Base-by-base conservation (phyloP, 2,888 invertebrate genomes). In the Minunthozetes semirufus region DNA sequence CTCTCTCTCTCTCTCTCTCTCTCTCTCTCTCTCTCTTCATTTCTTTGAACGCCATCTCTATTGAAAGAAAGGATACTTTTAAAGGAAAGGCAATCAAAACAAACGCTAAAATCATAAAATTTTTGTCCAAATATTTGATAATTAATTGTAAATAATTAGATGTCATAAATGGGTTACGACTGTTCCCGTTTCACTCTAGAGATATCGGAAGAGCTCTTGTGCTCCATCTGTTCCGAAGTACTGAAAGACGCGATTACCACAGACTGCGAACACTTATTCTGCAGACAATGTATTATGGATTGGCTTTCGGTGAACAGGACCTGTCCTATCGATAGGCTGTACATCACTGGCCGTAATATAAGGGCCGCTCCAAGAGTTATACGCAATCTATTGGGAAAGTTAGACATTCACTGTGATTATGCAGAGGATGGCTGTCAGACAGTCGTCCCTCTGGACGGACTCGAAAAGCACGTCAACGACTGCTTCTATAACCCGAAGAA, bases 211-310 rank as follows among this genome's bases (percentile, higher is more conserved):
- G 74, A 74, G 27, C 38, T 74, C 13, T 48, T 74, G 22, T 74
- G 74, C 27, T 53, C 71, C 3, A 74, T 74, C 15, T 74, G 74
- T 42, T 29, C 25, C 1, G 74, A 70, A 25, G 70, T 74, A 8
- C 50, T 74, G 4, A 53, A 33, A n/a, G 74, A 74, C 15, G 68
- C 74, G 25, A 22, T 74, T 13, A 70, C 53, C 19, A 74, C 74
- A 33, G 70, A 74, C 6, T 74, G 74, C 38, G 74, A 74, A 17
- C 74, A 74, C 25, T 27, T 74, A 11, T 74, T 70, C 19, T 74
- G 74, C 38, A 22, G 29, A 9, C 48, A 68, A 29, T 74, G 74
- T 25, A 74, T 74, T 42, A 48, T 33, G 25, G 74, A 74, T 25
- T 74, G 74, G 74, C 27, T 74, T 1, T 29, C 68, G 6, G 56